Conservation (phyloP, 2,797 vertebrate genomes). For the Falco concolor region DNA sequence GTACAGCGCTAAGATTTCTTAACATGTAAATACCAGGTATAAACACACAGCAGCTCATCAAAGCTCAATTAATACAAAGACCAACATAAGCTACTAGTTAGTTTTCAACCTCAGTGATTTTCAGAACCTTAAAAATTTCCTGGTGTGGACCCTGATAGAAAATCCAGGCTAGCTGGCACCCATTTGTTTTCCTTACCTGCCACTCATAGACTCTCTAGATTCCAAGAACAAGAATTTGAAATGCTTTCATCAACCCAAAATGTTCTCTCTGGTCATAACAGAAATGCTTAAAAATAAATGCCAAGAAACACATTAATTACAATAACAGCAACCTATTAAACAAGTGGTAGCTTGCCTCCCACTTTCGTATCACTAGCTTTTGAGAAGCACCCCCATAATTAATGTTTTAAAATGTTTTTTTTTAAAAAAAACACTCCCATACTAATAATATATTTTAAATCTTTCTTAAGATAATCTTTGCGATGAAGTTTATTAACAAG, state of each 20-base stretch:
- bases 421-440: neutral
- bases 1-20: neutral
- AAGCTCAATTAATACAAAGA: neutral
- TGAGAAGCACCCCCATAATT: neutral
- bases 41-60: accelerated
- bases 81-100: neutral
- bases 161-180: neutral
- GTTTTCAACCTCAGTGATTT: neutral
- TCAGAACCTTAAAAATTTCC: neutral
- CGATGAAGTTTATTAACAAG: neutral
- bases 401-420: too few relatives aligned
- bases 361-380: neutral
- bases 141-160: neutral
- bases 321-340: neutral
- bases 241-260: neutral
- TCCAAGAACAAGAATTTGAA: neutral
- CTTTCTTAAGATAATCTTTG: neutral
- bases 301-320: neutral
- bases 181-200: neutral
- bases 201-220: neutral
- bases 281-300: neutral
- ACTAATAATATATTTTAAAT: neutral
- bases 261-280: neutral
- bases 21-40: neutral
- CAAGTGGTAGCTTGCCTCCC: neutral